Percentiles rank a stretch among this genome's conserved stretches.
Conservation (phyloP, 2,888 invertebrate species). For the Drosophila conformis region DNA sequence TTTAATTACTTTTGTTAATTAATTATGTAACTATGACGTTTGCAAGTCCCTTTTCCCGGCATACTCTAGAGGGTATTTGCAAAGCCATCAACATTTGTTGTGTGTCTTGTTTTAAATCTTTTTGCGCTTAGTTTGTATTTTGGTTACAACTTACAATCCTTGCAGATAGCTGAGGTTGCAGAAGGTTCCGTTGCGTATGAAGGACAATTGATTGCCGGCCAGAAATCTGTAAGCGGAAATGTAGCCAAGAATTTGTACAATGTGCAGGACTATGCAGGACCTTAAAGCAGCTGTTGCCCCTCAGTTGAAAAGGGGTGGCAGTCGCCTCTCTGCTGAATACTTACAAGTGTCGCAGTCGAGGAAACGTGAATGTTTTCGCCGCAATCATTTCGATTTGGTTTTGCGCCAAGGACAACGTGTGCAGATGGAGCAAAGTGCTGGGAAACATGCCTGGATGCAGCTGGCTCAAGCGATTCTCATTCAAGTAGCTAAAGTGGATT, state of each 20-base stretch:
- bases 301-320: background rate
- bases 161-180: slow-evolving; percentile 84
- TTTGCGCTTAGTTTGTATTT: background rate
- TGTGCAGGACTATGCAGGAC: slow-evolving; percentile 15
- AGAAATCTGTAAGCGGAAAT: slow-evolving; percentile 85
- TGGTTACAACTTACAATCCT: slow-evolving; percentile 79
- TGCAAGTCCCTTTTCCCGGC: background rate
- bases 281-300: background rate
- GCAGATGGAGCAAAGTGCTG: slow-evolving; percentile 77
- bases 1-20: background rate
- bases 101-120: background rate
- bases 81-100: slow-evolving; percentile 3
- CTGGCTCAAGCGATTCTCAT: slow-evolving; percentile 84
- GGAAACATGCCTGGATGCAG: slow-evolving; percentile 84
- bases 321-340: slow-evolving; percentile 66
- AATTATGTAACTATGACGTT: background rate
- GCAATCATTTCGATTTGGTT: slow-evolving; percentile 84
- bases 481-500: slow-evolving; percentile 79
- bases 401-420: slow-evolving; percentile 85
- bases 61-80: slow-evolving; percentile 17
- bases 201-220: slow-evolving; percentile 85
- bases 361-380: slow-evolving; percentile 82
- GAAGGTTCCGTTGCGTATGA: slow-evolving; percentile 85
- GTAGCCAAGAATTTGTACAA: slow-evolving; percentile 11
- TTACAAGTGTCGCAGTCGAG: slow-evolving; percentile 85